Evolutionary conservation across 2,888 invertebrate species (phyloP), one percentile per base, ranked within the genome.

Genomic region (Drosophila affinis): DNA sequence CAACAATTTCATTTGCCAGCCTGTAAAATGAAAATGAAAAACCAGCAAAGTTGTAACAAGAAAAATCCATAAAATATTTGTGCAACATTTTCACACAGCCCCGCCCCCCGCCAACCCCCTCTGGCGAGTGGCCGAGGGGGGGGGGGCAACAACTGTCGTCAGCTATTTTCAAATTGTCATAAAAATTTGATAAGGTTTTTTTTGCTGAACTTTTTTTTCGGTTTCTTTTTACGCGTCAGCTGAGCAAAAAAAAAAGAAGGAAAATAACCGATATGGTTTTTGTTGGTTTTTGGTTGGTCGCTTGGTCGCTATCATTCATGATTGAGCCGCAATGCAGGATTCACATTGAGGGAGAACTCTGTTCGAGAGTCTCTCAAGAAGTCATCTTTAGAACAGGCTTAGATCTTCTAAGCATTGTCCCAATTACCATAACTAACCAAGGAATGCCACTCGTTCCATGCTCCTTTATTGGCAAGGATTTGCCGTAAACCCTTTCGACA

Each of bases 111-210:
- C 21, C 18, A 1, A 12, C 34, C 18, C 34, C 1, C 7, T 9
- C 9, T 2, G 24, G 21, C 2, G 24, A 4, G 24, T 24, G 24
- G 24, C 24, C 18, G 39, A 39, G 44, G 60, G 63, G 27, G 59
- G 12, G 14, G 63, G 27, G 59, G 12, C 12, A 70, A 63, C 59
- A 71, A 68, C 69, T 75, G 72, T 81, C 72, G 85, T 84, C 87
- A 87, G 87, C 87, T 71, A 84, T 82, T 82, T 39, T 87, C 39
- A 84, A 82, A 78, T 75, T 84, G 79, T 67, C 79, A 84, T 82
- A 68, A 72, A 82, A 82, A 72, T 87, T 78, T 87, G 81, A 82
- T 87, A 87, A 83, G 75, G 75, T 73, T 84, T 67, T 79, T 78
- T 58, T 58, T 65, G 29, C 49, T 55, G n/a, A n/a, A 47, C 46